Conservation (phyloP, 2,797 vertebrate species). For the Spea hammondii region DNA sequence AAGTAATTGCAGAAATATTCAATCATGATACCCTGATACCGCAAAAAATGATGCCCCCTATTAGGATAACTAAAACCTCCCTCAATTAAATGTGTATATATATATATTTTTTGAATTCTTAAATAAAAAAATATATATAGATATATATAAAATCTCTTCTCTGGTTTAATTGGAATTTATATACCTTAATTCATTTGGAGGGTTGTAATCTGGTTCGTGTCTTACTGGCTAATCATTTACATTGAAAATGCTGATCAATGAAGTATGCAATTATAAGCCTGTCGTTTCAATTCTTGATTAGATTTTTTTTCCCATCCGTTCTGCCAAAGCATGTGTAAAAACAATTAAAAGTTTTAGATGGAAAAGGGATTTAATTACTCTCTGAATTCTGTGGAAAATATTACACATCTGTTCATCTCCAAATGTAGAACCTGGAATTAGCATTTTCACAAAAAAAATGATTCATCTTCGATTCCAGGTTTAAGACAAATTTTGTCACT, state of each 20-base stretch:
- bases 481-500: conserved; percentile 58
- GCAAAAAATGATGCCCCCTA: no score
- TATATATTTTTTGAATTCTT: no score
- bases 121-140: no score
- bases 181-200: conserved; percentile 15
- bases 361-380: conserved; percentile 57
- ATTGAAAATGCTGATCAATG: conserved; percentile 49
- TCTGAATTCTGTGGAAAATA: conserved; percentile 54
- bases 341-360: conserved; percentile 54
- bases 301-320: conserved; percentile 37
- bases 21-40: no score
- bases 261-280: conserved; percentile 36
- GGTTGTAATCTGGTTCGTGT: conserved; percentile 3
- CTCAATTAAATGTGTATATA: no score
- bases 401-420: conserved; percentile 63
- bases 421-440: conserved; percentile 64
- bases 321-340: conserved; percentile 51
- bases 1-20: no score
- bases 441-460: conserved; percentile 64
- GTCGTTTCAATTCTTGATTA: conserved; percentile 45
- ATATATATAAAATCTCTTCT: background rate
- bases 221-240: conserved; percentile 41
- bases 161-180: conserved; percentile 26
- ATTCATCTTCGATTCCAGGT: conserved; percentile 60
- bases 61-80: no score